Conservation (phyloP, 2,888 invertebrate species). For the Drosophila anceps region DNA sequence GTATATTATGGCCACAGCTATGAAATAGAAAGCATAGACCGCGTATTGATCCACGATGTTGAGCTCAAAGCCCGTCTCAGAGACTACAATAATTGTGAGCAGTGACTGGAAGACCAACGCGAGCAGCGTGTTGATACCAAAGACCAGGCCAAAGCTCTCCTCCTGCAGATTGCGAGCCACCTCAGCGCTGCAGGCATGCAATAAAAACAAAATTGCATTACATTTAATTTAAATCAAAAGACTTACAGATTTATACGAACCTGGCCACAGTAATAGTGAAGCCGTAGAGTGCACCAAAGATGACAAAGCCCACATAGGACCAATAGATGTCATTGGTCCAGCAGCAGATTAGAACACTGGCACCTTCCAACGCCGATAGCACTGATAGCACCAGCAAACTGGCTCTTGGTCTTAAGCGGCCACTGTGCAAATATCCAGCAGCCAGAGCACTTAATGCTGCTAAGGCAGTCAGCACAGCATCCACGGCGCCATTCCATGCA, state of each 20-base stretch:
- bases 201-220: neutral
- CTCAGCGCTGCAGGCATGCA: conserved; percentile 89
- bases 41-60: conserved; percentile 79
- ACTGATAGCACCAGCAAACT: conserved; percentile 86
- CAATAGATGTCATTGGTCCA: conserved; percentile 88
- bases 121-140: conserved; percentile 94
- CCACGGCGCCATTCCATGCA: conserved; percentile 91
- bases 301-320: conserved; percentile 91
- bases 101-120: conserved; percentile 92
- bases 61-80: conserved; percentile 79
- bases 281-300: conserved; percentile 92
- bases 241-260: conserved; percentile 45
- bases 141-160: conserved; percentile 95
- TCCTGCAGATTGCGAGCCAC: conserved; percentile 92
- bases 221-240: neutral
- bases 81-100: conserved; percentile 87
- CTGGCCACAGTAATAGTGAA: conserved; percentile 86
- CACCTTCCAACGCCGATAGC: conserved; percentile 87
- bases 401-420: conserved; percentile 79
- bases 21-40: conserved; percentile 84
- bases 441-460: conserved; percentile 88
- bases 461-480: conserved; percentile 90
- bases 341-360: conserved; percentile 87
- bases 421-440: conserved; percentile 86
- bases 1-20: conserved; percentile 78